A percentile compares a stretch with the other conserved stretches of the same genome.
These are phyloP conservation scores for Enteromius trimaculatus DNA, from an alignment of 2,797 vertebrate species.

Conservation along the genomic window DNA sequence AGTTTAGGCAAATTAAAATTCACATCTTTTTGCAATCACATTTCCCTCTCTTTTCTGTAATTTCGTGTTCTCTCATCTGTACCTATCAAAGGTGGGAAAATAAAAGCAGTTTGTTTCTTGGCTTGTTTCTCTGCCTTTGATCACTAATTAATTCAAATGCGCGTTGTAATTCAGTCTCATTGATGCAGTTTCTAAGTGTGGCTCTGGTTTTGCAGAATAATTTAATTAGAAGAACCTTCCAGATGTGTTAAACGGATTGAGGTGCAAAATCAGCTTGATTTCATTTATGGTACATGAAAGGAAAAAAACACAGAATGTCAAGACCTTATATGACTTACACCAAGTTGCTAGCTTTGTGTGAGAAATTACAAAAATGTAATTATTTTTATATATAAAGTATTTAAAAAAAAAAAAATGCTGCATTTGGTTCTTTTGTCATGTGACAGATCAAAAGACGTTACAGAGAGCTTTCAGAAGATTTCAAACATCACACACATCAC, in stretches of 20 bases:
- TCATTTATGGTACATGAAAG: neutral
- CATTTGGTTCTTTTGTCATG: no score
- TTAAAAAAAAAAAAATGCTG: neutral
- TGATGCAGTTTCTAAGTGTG: neutral
- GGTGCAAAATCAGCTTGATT: neutral
- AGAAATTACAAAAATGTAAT: neutral
- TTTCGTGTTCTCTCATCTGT: neutral
- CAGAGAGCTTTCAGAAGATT: neutral
- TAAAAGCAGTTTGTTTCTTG: slow-evolving; percentile 3
- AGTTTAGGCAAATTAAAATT: neutral
- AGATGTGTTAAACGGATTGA: neutral
- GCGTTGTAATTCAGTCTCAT: slow-evolving; percentile 4
- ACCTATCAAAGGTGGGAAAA: neutral
- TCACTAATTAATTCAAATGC: slow-evolving; percentile 12
- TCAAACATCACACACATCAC: neutral
- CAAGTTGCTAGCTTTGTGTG: neutral
- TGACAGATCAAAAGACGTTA: no score
- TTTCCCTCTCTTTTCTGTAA: neutral
- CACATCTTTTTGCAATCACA: neutral
- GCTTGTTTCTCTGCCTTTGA: slow-evolving; percentile 3
- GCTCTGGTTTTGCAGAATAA: slow-evolving; percentile 1
- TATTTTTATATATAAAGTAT: neutral
- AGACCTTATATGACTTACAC: neutral
- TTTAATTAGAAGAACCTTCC: neutral
- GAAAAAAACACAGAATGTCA: neutral